These are phyloP conservation scores for Dinocampus coccinellae DNA, from an alignment of 2,888 invertebrate species.

Conservation along the genomic window DNA sequence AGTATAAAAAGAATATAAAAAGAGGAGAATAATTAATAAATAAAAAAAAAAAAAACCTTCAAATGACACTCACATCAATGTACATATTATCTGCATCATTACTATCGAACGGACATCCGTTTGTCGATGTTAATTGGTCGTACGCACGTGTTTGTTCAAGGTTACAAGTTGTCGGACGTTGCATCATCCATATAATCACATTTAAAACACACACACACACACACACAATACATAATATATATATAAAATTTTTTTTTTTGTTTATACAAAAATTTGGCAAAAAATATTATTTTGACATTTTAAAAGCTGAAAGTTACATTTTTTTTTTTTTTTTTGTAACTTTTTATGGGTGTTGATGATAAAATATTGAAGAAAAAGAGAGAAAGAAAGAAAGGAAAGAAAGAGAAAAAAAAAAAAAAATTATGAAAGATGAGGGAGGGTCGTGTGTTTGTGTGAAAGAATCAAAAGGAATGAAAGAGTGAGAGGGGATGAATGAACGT, in stretches of 20 bases:
- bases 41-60: neutral
- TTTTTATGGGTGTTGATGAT: neutral
- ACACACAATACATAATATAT: neutral
- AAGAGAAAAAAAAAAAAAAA: neutral
- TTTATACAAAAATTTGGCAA: no score
- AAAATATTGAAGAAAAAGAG: slow-evolving; percentile 13
- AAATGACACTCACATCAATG: neutral
- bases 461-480: slow-evolving; percentile 37
- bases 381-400: neutral
- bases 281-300: neutral
- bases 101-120: slow-evolving; percentile 36
- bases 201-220: neutral
- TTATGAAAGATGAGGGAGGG: neutral
- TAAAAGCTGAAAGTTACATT: neutral
- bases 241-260: neutral
- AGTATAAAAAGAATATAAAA: no score
- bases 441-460: slow-evolving; percentile 31
- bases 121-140: slow-evolving; percentile 22
- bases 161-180: slow-evolving; percentile 11
- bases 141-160: slow-evolving; percentile 32
- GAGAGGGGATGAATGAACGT: slow-evolving; percentile 64
- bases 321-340: neutral
- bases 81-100: slow-evolving; percentile 26
- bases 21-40: neutral
- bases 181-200: slow-evolving; percentile 13